phyloP scores from a whole-genome alignment of 2,888 invertebrate genomes.

The Hecatera dysodea region DNA sequence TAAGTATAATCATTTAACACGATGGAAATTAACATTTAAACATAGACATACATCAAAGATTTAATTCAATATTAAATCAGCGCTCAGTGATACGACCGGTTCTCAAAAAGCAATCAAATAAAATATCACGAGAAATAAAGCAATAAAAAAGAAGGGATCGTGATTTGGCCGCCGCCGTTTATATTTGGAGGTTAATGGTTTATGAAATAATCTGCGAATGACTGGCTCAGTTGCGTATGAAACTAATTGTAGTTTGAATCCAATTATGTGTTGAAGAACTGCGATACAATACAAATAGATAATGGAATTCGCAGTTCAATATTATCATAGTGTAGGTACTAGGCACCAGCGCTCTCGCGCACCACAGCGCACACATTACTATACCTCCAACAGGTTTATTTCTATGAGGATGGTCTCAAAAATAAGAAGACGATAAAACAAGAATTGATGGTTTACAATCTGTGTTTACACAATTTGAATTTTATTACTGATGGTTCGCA shows the following conservation, averaged over 20 bases:
- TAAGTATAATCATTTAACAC: slow-evolving; percentile 69
- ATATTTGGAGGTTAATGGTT: slow-evolving; percentile 76
- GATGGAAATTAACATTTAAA: slow-evolving; percentile 72
- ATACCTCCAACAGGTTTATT: slow-evolving; percentile 47
- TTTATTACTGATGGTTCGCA: slow-evolving; percentile 46
- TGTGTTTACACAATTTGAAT: slow-evolving; percentile 47
- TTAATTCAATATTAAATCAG: slow-evolving; percentile 67
- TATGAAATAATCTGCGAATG: slow-evolving; percentile 65
- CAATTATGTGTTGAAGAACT: slow-evolving; percentile 46
- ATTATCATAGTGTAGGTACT: slow-evolving; percentile 16
- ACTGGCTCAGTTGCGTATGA: slow-evolving; percentile 41
- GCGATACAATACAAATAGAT: slow-evolving; percentile 35
- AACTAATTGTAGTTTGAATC: slow-evolving; percentile 52
- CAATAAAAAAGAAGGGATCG: slow-evolving; percentile 76
- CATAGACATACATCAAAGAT: slow-evolving; percentile 69
- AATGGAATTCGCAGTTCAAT: slow-evolving; percentile 45
- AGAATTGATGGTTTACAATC: slow-evolving; percentile 53
- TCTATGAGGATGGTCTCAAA: slow-evolving; percentile 43
- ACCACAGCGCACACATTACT: slow-evolving; percentile 33
- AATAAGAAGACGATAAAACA: slow-evolving; percentile 55
- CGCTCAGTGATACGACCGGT: slow-evolving; percentile 67
- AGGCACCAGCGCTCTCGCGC: slow-evolving; percentile 12
- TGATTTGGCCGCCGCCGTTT: slow-evolving; percentile 70
- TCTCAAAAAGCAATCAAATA: slow-evolving; percentile 72
- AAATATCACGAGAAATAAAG: slow-evolving; percentile 78